Conservation (phyloP, 2,888 invertebrate species). For the Brachypalpus laphriformis region DNA sequence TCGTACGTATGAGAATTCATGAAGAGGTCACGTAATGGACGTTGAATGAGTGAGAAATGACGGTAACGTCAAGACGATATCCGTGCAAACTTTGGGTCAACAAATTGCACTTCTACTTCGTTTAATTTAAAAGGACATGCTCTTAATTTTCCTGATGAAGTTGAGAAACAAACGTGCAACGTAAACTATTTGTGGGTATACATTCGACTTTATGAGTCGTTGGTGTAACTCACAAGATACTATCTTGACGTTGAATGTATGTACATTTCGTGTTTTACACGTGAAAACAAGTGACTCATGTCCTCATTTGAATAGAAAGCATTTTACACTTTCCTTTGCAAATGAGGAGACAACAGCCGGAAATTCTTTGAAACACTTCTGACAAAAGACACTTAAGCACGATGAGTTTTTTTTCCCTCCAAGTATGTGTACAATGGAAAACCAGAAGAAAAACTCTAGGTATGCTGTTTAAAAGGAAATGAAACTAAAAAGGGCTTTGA, state of each 20-base stretch:
- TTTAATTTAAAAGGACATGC: slow-evolving; percentile 3
- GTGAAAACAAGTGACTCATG: slow-evolving; percentile 30
- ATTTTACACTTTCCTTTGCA: slow-evolving; percentile 12
- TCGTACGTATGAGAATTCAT: not conserved
- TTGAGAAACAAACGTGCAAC: not conserved
- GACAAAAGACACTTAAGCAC: slow-evolving; percentile 54
- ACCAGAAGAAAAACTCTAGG: not conserved
- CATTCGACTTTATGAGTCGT: not conserved
- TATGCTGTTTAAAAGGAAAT: not conserved
- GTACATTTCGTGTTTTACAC: not conserved
- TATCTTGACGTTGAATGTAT: not conserved
- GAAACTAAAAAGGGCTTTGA: not conserved
- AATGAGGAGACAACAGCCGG: slow-evolving; percentile 39
- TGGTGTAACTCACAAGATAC: not conserved
- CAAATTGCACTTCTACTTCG: slow-evolving; percentile 22
- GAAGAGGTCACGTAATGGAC: slow-evolving; percentile 66
- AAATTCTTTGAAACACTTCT: slow-evolving; percentile 42
- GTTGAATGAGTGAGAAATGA: slow-evolving; percentile 55
- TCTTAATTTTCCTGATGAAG: slow-evolving; percentile 10
- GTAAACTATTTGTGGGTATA: not conserved
- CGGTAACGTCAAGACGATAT: slow-evolving; percentile 1
- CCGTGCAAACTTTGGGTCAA: slow-evolving; percentile 17
- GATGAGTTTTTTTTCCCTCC: not conserved
- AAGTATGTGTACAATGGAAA: slow-evolving; percentile 3
- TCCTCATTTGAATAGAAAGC: slow-evolving; percentile 37